Percentiles rank a stretch among this genome's conserved stretches.
phyloP scores from a whole-genome alignment of 2,113 vertebrate species.

The Daboia siamensis region DNA sequence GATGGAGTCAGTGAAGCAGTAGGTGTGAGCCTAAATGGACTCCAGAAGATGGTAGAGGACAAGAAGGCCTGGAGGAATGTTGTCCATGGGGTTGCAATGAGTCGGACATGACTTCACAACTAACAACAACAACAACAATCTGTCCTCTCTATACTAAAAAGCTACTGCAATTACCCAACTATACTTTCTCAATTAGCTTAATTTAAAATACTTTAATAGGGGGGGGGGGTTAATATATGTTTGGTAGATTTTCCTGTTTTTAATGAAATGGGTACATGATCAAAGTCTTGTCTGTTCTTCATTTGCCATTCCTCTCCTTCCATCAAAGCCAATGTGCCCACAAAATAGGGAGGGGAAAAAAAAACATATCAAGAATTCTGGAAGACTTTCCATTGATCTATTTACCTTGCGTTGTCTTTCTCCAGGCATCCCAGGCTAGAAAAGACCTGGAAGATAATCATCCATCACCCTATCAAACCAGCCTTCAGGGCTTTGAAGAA shows the following conservation, averaged over 20 bases:
- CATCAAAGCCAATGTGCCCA: neutral
- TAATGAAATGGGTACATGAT: neutral
- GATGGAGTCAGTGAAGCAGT: too few species aligned
- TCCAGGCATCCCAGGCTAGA: neutral
- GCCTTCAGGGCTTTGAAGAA: constrained; percentile 5
- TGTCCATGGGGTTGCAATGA: too few species aligned
- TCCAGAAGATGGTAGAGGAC: too few species aligned
- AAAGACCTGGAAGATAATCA: neutral
- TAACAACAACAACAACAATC: neutral
- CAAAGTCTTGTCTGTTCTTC: neutral
- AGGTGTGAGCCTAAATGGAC: too few species aligned
- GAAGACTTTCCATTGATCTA: neutral
- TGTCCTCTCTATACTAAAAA: constrained; percentile 37
- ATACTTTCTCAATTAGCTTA: constrained; percentile 38
- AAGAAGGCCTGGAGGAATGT: too few species aligned
- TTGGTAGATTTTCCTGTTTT: constrained; percentile 28
- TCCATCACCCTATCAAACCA: neutral
- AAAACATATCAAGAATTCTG: constrained; percentile 13
- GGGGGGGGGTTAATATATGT: neutral
- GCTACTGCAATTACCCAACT: constrained; percentile 36
- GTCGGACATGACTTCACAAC: too few species aligned
- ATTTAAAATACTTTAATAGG: neutral
- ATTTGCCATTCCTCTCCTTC: constrained; percentile 4
- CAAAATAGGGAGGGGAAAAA: neutral
- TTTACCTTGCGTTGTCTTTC: neutral